Base-by-base conservation (phyloP, 2,797 vertebrate species). In the Tamandua tetradactyla region DNA sequence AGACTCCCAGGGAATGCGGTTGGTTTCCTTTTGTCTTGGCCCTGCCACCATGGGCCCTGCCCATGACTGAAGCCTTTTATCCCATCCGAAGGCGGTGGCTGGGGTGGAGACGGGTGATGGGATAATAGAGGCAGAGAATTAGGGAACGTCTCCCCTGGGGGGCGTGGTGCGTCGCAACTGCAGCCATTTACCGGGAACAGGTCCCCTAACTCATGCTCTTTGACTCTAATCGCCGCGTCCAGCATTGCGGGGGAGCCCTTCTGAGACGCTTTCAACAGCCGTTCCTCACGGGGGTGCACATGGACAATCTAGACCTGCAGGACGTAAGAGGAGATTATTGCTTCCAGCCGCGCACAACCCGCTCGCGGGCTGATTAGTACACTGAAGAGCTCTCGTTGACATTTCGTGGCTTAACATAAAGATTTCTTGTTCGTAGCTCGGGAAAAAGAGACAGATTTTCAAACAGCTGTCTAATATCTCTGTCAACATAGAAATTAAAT, bases 401-500 rank as follows among this genome's bases (percentile, higher is more conserved):
- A 96, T 95, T 96, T 96, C 49, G 35, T 86, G 97, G 94, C 95
- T 98, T 97, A 97, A 97, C 0, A 66, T 97, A 98, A 98, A 98
- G 97, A 96, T 97, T 98, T 98, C 98, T 97, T 98, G 89, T 87
- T 91, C 96, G 94, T 74, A 94, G 89, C 93, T 96, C 83, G 93
- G 96, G 96, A 98, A 97, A 96, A 97, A 98, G 88, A 96, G 98
- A 98, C 98, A 98, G 98, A 98, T 98, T 98, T 98, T 97, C 97
- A 96, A 98, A 97, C 98, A 98, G 98, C 98, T 98, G 98, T 97
- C 98, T 98, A 98, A 98, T 98, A 98, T 98, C 97, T 98, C 98
- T 98, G 98, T 98, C 98, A 98, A 97, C 97, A 97, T 95, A 98
- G 97, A 98, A 97, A 98, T 98, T 97, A 98, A 98, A 98, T 98